Evolutionary conservation across 2,888 invertebrate genomes (phyloP).

Genomic region (Drosophila nr. fundita): DNA sequence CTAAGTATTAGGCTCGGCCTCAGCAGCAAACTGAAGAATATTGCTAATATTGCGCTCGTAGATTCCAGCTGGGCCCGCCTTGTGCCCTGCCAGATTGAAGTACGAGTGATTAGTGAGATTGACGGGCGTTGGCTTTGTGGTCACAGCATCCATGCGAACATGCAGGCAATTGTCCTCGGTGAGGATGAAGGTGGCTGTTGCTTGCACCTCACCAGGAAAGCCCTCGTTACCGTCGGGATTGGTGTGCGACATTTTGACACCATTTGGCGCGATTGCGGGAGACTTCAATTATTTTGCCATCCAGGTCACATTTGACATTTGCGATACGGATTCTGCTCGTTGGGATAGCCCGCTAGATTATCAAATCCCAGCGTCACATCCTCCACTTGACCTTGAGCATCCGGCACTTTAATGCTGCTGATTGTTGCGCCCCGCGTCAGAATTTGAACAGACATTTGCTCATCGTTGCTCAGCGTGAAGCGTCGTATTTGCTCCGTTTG

Average conservation of each 20-base stretch:
- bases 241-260: conserved; percentile 90
- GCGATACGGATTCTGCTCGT: conserved; percentile 91
- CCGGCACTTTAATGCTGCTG: conserved; percentile 90
- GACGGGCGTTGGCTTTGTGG: conserved; percentile 92
- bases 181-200: conserved; percentile 89
- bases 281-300: conserved; percentile 89
- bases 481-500: conserved; percentile 73
- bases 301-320: conserved; percentile 89
- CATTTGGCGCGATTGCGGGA: conserved; percentile 87
- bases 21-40: conserved; percentile 24
- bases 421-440: conserved; percentile 95
- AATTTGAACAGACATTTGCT: conserved; percentile 85
- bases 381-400: conserved; percentile 89
- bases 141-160: conserved; percentile 91
- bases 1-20: conserved; percentile 10
- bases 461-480: conserved; percentile 80
- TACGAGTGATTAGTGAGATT: conserved; percentile 95
- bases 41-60: conserved; percentile 87
- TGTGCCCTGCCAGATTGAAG: conserved; percentile 97
- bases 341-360: conserved; percentile 90
- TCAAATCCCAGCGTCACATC: conserved; percentile 94
- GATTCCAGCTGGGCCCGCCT: conserved; percentile 87
- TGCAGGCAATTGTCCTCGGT: conserved; percentile 90
- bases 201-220: conserved; percentile 93
- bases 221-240: conserved; percentile 94